Base-by-base conservation (phyloP, 2,797 vertebrate genomes). In the Chaetodon trifasciatus region DNA sequence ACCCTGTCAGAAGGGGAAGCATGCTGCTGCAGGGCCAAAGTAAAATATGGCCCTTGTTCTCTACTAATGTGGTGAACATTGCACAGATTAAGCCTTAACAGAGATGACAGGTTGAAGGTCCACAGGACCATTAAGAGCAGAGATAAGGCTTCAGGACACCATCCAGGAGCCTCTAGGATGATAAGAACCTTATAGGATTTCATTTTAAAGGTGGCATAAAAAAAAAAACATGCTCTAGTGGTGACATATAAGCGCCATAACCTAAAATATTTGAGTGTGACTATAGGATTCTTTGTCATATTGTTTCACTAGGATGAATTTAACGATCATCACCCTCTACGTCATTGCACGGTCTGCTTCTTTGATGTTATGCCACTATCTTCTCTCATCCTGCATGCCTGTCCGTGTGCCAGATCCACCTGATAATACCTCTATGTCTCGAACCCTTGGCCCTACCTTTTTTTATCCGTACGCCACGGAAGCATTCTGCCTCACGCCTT, bases 311-410 rank as follows among this genome's bases (percentile, higher is more conserved):
- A 66, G 57, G 50, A 32, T 60, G 62, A 39, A 74, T 28, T 63
- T 63, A 53, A 47, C 32, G 39, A 61, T 71, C 46, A 70, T 56
- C 53, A 42, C 24, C 16, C 15, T 79, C 39, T 68, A 76, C 78
- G 80, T 91, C 86, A 91, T 17, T 17, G 7, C 19, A 49, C 42
- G 2, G 35, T 57, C 57, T 57, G 46, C 23, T 19, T 44, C 39
- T 85, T 83, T 88, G 67, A 89, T 84, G 77, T 69, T 9, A 24
- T 40, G 39, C 78, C 46, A 37, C 56, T 87, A 76, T 91, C 84
- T 78, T 7, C 37, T 52, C 75, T 73, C 76, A 82, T 80, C 83
- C 55, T 21, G 1, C 24, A 21, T 52, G 61, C 63, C 56, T 56
- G 39, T 76, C 65, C n/a, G 53, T 65, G 72, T 78, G 82, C 83